Evolutionary conservation across 2,888 invertebrate species (phyloP), one percentile per base, ranked within the genome.

Genomic region (Gortyna flavago): DNA sequence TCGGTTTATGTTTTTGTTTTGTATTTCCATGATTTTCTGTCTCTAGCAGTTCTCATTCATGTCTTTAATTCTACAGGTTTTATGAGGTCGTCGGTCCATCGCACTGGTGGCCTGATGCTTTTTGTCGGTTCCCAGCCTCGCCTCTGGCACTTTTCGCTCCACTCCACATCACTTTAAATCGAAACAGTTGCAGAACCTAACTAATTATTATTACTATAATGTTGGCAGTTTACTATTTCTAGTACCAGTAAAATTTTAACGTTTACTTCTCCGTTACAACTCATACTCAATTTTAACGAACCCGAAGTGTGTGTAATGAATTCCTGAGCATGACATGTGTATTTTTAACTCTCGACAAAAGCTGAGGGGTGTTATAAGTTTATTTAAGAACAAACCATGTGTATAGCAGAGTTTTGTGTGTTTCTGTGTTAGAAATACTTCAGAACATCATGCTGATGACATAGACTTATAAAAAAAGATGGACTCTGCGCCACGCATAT

Each of bases 241-340:
- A 44, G n/a, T 29, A 18, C 21, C 38, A 32, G 1, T 61, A 64
- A 38, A 54, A 54, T 64, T 9, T 72, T 13, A 32, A 38, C 9
- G 16, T 21, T 51, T 35, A n/a, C 25, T 16, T 75, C 41, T 9
- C 2, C 29, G 59, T 51, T 54, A 67, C 35, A 32, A 82, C 44
- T 16, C 25, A n/a, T 48, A 48, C n/a, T 35, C 6, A 29, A 65
- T 59, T 54, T 41, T 79, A 82, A 61, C n/a, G 59, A 66, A 21
- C n/a, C 25, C 44, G 54, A 44, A 44, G 35, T 32, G 51, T 54
- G 66, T 11, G 41, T 29, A 62, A 67, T 48, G 13, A n/a, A 57
- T 79, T 83, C 61, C 35, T 44, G 32, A 66, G 76, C 65, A 21
- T 66, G 66, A 82, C 83, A 75, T 25, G 54, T 62, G 44, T 79